phyloP scores from a whole-genome alignment of 2,113 vertebrate genomes.

The Oncorhynchus clarkii region DNA sequence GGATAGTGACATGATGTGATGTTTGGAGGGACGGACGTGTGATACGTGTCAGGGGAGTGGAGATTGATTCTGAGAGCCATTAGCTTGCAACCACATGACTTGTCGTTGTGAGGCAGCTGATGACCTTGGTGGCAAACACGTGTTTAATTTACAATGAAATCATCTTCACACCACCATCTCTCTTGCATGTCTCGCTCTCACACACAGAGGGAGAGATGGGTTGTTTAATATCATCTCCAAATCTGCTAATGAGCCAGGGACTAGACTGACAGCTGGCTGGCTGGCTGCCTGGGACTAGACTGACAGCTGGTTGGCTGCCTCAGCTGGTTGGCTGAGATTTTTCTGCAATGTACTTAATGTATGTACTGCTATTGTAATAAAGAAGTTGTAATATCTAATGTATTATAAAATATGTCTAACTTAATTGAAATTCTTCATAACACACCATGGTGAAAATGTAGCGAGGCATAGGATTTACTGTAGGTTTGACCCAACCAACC shows the following conservation, averaged over 20 bases:
- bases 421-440: neutral
- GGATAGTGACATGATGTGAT: neutral
- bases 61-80: neutral
- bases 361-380: too few species aligned
- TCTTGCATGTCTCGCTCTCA: slow-evolving; percentile 1
- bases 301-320: slow-evolving; percentile 6
- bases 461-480: neutral
- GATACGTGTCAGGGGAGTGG: neutral
- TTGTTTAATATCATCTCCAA: slow-evolving; percentile 1
- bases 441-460: neutral
- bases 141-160: neutral
- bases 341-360: neutral
- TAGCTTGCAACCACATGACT: neutral
- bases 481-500: neutral
- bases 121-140: slow-evolving; percentile 3
- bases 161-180: neutral
- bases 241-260: slow-evolving; percentile 1
- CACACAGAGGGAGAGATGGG: neutral
- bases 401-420: neutral
- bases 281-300: neutral
- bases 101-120: neutral
- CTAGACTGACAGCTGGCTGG: slow-evolving; percentile 5
- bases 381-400: too few species aligned
- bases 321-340: slow-evolving; percentile 1
- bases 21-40: neutral